phyloP scores from a whole-genome alignment of 2,888 invertebrate genomes.

The Drosophila lutescens region DNA sequence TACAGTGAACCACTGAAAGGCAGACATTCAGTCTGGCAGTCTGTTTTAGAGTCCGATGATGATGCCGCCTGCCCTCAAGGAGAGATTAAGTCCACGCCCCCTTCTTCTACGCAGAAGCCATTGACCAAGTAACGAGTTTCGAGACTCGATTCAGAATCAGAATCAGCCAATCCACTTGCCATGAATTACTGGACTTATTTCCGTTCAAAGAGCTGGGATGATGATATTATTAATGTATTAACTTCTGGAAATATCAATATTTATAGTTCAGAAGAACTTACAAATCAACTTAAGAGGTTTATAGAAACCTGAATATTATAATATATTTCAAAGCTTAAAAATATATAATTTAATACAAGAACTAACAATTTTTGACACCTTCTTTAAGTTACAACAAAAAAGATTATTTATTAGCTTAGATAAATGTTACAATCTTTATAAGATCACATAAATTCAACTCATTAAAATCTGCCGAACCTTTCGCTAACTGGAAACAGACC shows the following conservation, averaged over 20 bases:
- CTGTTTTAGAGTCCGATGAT: neutral
- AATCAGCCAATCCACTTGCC: constrained; percentile 49
- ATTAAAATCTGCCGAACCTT: constrained; percentile 4
- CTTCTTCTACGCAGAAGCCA: constrained; percentile 62
- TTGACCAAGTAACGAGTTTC: constrained; percentile 76
- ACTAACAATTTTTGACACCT: too few relatives aligned
- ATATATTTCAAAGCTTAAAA: too few relatives aligned
- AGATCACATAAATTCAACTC: constrained; percentile 2
- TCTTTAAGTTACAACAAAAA: too few relatives aligned
- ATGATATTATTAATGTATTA: constrained; percentile 1
- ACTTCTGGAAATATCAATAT: too few relatives aligned
- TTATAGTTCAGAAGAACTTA: too few relatives aligned
- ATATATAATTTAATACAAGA: too few relatives aligned
- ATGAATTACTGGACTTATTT: constrained; percentile 10
- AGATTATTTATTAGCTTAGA: too few relatives aligned
- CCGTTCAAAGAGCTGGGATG: neutral
- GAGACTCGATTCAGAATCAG: constrained; percentile 29
- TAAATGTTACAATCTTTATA: too few relatives aligned
- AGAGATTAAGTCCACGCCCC: constrained; percentile 42
- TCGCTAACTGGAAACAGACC: constrained; percentile 10
- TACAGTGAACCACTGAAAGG: constrained; percentile 30
- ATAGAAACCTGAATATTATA: too few relatives aligned
- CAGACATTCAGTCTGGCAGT: constrained; percentile 31
- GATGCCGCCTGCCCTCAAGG: constrained; percentile 17
- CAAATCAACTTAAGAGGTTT: too few relatives aligned